phyloP scores from a whole-genome alignment of 2,113 vertebrate genomes.

The Hemicordylus capensis region DNA sequence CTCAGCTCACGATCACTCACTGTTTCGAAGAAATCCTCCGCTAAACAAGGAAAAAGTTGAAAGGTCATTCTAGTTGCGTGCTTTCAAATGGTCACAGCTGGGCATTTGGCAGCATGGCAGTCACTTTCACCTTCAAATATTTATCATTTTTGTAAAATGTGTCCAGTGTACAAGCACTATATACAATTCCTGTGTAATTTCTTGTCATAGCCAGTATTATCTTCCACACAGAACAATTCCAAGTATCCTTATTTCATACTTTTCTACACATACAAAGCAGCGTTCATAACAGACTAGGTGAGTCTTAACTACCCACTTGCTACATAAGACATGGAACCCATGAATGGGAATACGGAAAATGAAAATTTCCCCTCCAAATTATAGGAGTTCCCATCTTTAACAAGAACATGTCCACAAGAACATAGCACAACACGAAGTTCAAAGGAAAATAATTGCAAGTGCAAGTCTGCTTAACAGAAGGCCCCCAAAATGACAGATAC shows the following conservation, averaged over 20 bases:
- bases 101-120: neutral
- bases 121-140: neutral
- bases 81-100: neutral
- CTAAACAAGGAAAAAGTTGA: constrained; percentile 62
- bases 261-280: too few relatives aligned
- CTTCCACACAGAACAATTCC: neutral
- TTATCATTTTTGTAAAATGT: neutral
- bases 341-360: neutral
- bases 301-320: neutral
- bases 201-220: neutral
- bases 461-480: neutral
- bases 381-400: neutral
- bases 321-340: neutral
- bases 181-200: neutral
- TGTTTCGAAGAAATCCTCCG: constrained; percentile 89
- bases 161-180: neutral
- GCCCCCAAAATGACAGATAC: neutral
- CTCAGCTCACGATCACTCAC: constrained; percentile 91
- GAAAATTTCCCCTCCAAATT: neutral
- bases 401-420: neutral
- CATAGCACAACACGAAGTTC: neutral
- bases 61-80: neutral
- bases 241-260: neutral
- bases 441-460: neutral
- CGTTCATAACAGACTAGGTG: neutral